Evolutionary conservation across 2,797 vertebrate genomes (phyloP).

Genomic region (Mallotus villosus): DNA sequence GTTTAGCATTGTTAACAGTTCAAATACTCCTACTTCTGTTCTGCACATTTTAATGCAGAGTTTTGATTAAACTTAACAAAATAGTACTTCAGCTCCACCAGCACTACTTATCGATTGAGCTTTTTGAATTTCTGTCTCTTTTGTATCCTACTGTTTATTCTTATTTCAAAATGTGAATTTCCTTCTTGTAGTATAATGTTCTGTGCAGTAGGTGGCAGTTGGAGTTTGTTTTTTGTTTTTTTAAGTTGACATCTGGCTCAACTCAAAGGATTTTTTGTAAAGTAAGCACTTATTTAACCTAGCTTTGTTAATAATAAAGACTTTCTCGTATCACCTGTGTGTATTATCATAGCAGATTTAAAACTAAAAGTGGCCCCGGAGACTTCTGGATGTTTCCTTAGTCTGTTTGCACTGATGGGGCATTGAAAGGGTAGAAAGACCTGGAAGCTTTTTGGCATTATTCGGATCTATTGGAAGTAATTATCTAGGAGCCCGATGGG

Average conservation of each 20-base stretch:
- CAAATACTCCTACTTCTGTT: no score
- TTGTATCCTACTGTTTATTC: background rate
- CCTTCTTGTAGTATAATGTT: conserved; percentile 1
- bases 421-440: background rate
- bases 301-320: background rate
- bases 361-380: background rate
- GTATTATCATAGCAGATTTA: background rate
- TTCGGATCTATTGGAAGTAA: background rate
- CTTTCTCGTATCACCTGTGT: background rate
- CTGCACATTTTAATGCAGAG: background rate
- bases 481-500: background rate
- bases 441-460: conserved; percentile 3
- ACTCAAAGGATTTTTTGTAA: conserved; percentile 10
- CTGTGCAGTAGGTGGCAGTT: conserved; percentile 3
- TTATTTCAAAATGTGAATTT: background rate
- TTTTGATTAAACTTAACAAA: background rate
- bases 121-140: background rate
- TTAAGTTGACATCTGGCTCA: background rate
- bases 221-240: no score
- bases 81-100: background rate
- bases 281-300: conserved; percentile 5
- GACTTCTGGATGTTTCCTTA: background rate
- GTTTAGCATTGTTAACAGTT: no score
- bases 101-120: background rate
- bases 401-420: background rate